phyloP scores from a whole-genome alignment of 92 coral and sea anemone genomes.

The Diadumene lineata region DNA sequence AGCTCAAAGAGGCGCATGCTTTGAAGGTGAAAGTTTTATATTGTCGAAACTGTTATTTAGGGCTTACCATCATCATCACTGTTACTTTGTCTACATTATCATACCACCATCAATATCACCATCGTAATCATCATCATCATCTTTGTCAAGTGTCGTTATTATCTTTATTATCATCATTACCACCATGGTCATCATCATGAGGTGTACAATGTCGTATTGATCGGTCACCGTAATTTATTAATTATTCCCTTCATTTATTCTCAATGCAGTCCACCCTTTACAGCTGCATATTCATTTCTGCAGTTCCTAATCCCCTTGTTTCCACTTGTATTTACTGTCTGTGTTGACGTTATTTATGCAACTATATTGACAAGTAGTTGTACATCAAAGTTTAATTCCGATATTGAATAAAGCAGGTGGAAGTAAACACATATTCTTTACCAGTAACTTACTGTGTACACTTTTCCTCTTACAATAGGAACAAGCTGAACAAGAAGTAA shows the following conservation, averaged over 20 bases:
- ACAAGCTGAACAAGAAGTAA: conserved; percentile 77
- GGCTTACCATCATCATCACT: not conserved
- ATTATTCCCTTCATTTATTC: not conserved
- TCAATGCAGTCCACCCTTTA: not conserved
- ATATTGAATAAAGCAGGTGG: not conserved
- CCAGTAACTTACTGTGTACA: not conserved
- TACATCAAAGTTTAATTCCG: not conserved
- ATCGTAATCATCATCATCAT: not conserved
- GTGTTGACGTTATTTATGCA: not conserved
- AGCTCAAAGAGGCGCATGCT: conserved; percentile 50
- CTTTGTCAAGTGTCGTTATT: not conserved
- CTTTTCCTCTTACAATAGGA: conserved; percentile 23
- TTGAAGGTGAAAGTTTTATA: conserved; percentile 43
- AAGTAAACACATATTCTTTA: not conserved
- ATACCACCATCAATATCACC: not conserved
- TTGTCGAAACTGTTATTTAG: not conserved
- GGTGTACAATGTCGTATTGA: not conserved
- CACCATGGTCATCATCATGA: not conserved
- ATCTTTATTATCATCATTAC: not conserved
- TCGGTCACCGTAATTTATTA: not conserved
- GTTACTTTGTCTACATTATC: not conserved
- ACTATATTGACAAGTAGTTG: not conserved
- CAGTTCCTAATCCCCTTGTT: not conserved
- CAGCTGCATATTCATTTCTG: not conserved
- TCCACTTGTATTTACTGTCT: not conserved